Evolutionary conservation across 2,797 vertebrate species (phyloP), one percentile per base, ranked within the genome.

Genomic region (Myotis vivesi): DNA sequence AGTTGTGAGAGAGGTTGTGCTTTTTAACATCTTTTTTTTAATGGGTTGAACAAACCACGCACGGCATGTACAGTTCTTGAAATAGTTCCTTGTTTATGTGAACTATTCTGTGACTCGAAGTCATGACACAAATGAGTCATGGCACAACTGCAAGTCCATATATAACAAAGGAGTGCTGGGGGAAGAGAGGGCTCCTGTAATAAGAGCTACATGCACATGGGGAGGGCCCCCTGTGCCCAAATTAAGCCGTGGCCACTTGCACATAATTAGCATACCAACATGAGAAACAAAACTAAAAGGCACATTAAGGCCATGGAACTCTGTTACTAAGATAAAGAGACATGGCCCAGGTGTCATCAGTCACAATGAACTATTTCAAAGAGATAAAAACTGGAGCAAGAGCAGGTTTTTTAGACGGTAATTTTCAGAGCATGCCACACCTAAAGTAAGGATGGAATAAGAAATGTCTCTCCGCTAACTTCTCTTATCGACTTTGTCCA

Each of bases 181-280:
- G 38, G 55, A 3, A 8, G 13, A 30, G 25, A 25, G 13, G 77
- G 6, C 44, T 83, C 66, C 77, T 23, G 33, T 44, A 95, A 77
- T 33, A 73, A 83, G 44, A 89, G 38, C 73, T 10, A 36, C 20
- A 71, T 25, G 73, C 30, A 73, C 8, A 22, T 1, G 10, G 30
- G 46, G 64, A 55, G 62, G 79, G 8, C 5, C 17, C 20, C 23
- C 49, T 15, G 10, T 0, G 23, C 51, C 69, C 64, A 72, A 80
- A 88, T 75, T 85, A 91, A 87, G 69, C 36, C 68, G 71, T 13
- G 23, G 44, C 69, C 91, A 82, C 33, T 87, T n/a, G 71, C 30
- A 83, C 72, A 55, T 51, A 81, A 89, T 90, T 76, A 93, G 51
- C 69, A 92, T 28, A 23, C 59, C 49, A 46, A 91, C 86, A 85